Conservation (phyloP, 2,888 invertebrate genomes). For the Drosophila pegasa region DNA sequence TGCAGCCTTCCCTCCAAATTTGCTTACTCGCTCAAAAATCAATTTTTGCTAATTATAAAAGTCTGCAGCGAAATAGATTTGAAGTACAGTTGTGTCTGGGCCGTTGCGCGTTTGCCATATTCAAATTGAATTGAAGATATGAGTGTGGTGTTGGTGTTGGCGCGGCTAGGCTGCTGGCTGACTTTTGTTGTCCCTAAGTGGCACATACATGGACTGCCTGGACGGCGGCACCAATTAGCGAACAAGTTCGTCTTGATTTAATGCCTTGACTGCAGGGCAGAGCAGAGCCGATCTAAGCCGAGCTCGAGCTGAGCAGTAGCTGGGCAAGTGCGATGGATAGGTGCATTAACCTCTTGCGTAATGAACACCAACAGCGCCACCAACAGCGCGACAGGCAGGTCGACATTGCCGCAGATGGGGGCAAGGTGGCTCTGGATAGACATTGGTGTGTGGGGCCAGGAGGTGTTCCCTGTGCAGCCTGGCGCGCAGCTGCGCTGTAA, state of each 20-base stretch:
- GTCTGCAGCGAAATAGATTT: no score
- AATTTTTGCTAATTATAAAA: neutral
- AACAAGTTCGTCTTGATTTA: slow-evolving; percentile 70
- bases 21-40: no score
- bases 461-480: slow-evolving; percentile 31
- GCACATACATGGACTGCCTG: slow-evolving; percentile 39
- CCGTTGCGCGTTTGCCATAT: neutral
- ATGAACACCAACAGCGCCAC: slow-evolving; percentile 81
- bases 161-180: slow-evolving; percentile 2
- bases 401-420: slow-evolving; percentile 50
- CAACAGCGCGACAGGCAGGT: slow-evolving; percentile 72
- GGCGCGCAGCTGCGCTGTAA: slow-evolving; percentile 80
- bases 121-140: slow-evolving; percentile 21
- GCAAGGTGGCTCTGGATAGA: slow-evolving; percentile 9
- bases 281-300: slow-evolving; percentile 17
- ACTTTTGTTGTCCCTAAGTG: slow-evolving; percentile 46
- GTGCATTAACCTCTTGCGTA: slow-evolving; percentile 81
- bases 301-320: slow-evolving; percentile 4
- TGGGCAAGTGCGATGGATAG: slow-evolving; percentile 23
- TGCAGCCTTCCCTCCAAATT: neutral
- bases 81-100: slow-evolving; percentile 7
- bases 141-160: neutral
- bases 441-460: slow-evolving; percentile 28
- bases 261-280: slow-evolving; percentile 62
- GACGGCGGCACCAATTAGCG: slow-evolving; percentile 63